Base-by-base conservation (phyloP, 2,888 invertebrate genomes). In the Lasioglossum pauxillum region DNA sequence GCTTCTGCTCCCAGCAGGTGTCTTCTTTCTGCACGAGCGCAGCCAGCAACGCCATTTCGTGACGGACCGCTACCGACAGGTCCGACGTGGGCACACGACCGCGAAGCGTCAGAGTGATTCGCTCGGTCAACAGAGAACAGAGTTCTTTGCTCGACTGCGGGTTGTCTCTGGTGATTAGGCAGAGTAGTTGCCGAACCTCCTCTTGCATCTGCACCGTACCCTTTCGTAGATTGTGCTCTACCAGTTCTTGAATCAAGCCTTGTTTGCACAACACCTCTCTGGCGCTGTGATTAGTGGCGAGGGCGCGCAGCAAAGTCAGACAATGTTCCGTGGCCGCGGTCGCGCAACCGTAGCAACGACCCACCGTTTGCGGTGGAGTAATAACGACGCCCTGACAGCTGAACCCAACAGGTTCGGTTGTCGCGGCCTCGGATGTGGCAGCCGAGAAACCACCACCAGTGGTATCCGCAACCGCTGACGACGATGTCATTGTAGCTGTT, bases 271-370 rank as follows among this genome's bases (percentile, higher is more conserved):
- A 96, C 0, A 97, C 96, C 85, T 97, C 96, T 83, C 98, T 96
- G 44, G 98, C 97, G 5, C 97, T 96, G 2, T 97, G 96, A 92
- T 97, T 98, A 10, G 97, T 98, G 8, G 99, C 98, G 90, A 99
- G 96, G 53, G 99, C 99, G 67, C 99, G 96, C 76, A 99, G 96
- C 72, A 99, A 95, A 0, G 99, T 99, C 49, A 99, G 96, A 94
- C 99, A 99, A 95, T 99, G 99, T 94, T 99, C 98, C 0, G 99
- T 98, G 67, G 99, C 98, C 2, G 99, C 97, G 80, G 98, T 97
- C 3, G 99, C 98, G 93, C 98, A 98, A 0, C 98, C 98, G 95
- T 98, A 98, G 95, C 98, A 98, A 5, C 97, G 96, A 88, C 97
- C 97, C 0, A 92, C 92, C 31, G 69, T 80, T 75, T 53, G 78